Conservation (phyloP, 2,888 invertebrate species). For the Melinaea marsaeus region DNA sequence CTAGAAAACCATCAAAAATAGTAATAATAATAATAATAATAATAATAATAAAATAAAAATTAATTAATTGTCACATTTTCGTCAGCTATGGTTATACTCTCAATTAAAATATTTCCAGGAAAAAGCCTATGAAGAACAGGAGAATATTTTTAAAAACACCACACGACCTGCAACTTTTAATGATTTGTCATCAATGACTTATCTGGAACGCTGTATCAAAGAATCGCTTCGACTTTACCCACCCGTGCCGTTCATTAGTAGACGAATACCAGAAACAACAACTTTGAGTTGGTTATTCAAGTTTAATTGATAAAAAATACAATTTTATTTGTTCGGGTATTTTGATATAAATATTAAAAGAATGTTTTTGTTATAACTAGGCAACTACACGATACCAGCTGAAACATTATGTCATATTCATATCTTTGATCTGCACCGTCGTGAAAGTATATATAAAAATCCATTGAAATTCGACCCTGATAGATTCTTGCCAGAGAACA, state of each 20-base stretch:
- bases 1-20: too few species aligned
- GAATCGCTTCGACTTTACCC: constrained; percentile 82
- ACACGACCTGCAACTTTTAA: constrained; percentile 78
- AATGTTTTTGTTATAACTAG: constrained; percentile 9
- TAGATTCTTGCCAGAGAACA: constrained; percentile 81
- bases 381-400: constrained; percentile 59
- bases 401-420: constrained; percentile 72
- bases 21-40: too few species aligned
- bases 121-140: constrained; percentile 78
- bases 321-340: neutral
- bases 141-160: constrained; percentile 80
- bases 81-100: too few species aligned
- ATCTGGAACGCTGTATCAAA: constrained; percentile 83
- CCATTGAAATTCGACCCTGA: constrained; percentile 83
- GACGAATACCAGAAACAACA: constrained; percentile 77
- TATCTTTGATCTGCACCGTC: constrained; percentile 80
- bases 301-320: neutral
- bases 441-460: constrained; percentile 80
- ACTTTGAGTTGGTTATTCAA: constrained; percentile 67
- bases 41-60: too few species aligned
- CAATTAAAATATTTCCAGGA: constrained; percentile 63
- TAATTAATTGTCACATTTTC: too few species aligned
- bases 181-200: constrained; percentile 79
- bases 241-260: constrained; percentile 81
- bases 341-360: neutral